Conservation (phyloP, 2,888 invertebrate genomes). For the Drosophila imparisetae region DNA sequence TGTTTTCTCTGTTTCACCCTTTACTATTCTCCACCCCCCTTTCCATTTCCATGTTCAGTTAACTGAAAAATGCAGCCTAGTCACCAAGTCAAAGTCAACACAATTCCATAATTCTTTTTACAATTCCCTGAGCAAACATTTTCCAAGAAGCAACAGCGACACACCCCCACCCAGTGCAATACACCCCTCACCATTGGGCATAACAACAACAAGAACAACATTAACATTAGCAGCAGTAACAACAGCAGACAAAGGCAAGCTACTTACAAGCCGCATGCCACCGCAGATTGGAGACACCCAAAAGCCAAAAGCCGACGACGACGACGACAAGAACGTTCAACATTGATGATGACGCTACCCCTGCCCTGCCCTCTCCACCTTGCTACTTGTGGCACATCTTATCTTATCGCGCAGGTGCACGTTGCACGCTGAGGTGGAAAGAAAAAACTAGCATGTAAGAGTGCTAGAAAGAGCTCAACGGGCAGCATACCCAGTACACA, state of each 20-base stretch:
- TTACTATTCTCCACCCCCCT: constrained; percentile 4
- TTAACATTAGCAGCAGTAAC: constrained; percentile 55
- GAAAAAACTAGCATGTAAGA: not conserved
- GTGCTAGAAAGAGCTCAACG: not conserved
- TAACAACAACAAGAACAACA: constrained; percentile 47
- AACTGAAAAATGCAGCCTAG: constrained; percentile 18
- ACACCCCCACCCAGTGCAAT: not conserved
- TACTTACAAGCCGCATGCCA: constrained; percentile 77
- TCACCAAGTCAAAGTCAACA: constrained; percentile 29
- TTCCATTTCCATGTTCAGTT: constrained; percentile 13
- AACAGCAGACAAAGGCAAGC: constrained; percentile 63
- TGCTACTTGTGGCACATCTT: constrained; percentile 55
- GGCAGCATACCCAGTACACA: not conserved
- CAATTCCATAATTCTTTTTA: constrained; percentile 63
- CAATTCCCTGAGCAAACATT: constrained; percentile 71
- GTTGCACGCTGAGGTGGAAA: constrained; percentile 55
- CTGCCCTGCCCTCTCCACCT: constrained; percentile 1
- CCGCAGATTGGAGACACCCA: constrained; percentile 57
- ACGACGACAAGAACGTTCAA: constrained; percentile 14
- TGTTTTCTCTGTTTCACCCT: constrained; percentile 1
- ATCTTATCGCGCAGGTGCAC: constrained; percentile 77
- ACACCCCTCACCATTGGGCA: not conserved
- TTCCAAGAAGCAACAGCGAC: constrained; percentile 57
- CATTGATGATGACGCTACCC: constrained; percentile 29
- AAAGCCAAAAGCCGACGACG: constrained; percentile 51